These are phyloP conservation scores for Notothenia coriiceps DNA, from an alignment of 2,113 vertebrate species.

Conservation along the genomic window DNA sequence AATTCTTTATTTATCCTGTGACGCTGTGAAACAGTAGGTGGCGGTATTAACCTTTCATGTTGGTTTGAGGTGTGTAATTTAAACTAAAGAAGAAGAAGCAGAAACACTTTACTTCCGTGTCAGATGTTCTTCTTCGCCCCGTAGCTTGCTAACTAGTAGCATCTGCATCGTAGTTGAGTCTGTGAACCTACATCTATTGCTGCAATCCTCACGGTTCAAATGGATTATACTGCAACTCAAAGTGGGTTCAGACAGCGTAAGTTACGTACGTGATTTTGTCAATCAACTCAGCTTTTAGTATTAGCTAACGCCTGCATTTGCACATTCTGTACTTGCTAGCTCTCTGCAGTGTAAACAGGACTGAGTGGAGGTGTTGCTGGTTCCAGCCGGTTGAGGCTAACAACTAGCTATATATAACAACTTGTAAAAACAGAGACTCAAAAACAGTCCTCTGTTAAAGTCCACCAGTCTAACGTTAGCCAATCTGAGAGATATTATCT, in stretches of 20 bases:
- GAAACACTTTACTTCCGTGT: conserved; percentile 55
- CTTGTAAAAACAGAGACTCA: background rate
- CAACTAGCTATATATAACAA: background rate
- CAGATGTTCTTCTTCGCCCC: conserved; percentile 1
- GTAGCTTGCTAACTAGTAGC: background rate
- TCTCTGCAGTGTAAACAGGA: background rate
- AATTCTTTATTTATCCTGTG: background rate
- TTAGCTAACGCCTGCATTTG: background rate
- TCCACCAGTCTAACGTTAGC: background rate
- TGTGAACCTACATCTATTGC: background rate
- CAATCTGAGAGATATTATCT: no score
- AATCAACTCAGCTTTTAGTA: background rate
- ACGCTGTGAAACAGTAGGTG: conserved; percentile 10
- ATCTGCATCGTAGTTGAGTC: background rate
- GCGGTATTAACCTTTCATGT: background rate
- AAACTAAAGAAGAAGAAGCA: conserved; percentile 5
- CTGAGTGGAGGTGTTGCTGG: background rate
- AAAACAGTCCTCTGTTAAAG: background rate
- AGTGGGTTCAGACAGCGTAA: conserved; percentile 85
- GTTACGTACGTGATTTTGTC: conserved; percentile 77
- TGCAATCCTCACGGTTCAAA: conserved; percentile 14
- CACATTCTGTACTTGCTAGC: background rate
- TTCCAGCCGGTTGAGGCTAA: conserved; percentile 3
- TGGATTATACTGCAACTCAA: conserved; percentile 78
- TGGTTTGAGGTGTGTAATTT: background rate